Base-by-base conservation (phyloP, 2,113 vertebrate genomes). In the Turdus rufiventris region DNA sequence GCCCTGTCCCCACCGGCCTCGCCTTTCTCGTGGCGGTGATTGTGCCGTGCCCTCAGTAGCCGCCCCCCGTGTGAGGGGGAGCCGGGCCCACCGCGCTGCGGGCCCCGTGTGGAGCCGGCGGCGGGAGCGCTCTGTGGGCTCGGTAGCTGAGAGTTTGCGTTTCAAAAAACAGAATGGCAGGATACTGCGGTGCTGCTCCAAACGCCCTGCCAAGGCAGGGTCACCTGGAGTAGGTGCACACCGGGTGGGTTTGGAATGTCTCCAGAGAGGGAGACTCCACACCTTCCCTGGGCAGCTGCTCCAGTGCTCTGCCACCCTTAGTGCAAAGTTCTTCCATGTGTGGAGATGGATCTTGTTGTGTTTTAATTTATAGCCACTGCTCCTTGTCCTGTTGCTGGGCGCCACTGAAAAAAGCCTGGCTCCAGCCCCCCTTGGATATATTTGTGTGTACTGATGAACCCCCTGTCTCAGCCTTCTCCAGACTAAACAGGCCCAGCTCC, bases 21-120 rank as follows among this genome's bases (percentile, higher is more conserved):
- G 42, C 24, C 2, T 7, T 57, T 15, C 3, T 18, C 1, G 36
- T 1, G 4, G 10, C 47, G 21, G 6, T 1, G 21, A 3, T 2
- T 3, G 28, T 5, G 1, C 4, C 1, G 12, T 8, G 38, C 3
- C 8, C 36, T 50, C 20, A 9, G 31, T 0, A 14, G 14, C 36
- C 9, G 1, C 21, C 6, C 3, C 11, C 13, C 2, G 17, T 12
- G 36, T 11, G 5, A 15, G 4, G 4, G 5, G 6, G 5, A 15
- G 10, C 8, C 2, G 14, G 28, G n/a, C 15, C 8, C 15, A 14
- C 3, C 14, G 14, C 3, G 14, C 18, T 43, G 45, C 7, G 12
- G 4, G 61, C 31, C 5, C 25, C 31, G 8, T 5, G 31, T 9
- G 26, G 25, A 19, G 34, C 48, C 31, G 6, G 34, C 26, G 9